A percentile compares a stretch with the other conserved stretches of the same genome.
Evolutionary conservation across 2,888 invertebrate species (phyloP).

Genomic region (Notodonta dromedarius): DNA sequence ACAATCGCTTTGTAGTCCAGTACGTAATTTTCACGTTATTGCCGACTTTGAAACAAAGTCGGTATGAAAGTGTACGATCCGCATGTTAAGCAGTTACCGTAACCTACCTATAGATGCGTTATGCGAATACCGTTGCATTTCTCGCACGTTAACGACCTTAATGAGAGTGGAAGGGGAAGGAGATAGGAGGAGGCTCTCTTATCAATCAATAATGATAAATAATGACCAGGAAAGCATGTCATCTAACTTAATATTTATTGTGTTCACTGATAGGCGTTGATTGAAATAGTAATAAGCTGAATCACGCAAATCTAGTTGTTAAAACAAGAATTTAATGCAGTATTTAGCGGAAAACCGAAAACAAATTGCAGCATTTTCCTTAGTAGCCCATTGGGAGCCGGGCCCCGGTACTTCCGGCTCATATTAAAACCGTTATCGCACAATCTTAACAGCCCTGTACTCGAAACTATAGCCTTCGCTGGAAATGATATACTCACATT

Average conservation of each 20-base stretch:
- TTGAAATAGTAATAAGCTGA: background rate
- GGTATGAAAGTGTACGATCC: no score
- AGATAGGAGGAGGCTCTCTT: no score
- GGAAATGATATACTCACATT: constrained; percentile 76
- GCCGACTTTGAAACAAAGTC: no score
- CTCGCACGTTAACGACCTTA: no score
- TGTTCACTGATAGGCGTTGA: background rate
- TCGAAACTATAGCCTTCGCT: constrained; percentile 75
- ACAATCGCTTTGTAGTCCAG: no score
- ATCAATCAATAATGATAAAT: no score
- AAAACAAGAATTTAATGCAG: constrained; percentile 7
- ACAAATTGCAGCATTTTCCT: constrained; percentile 73
- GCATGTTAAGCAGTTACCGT: no score
- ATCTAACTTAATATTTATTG: background rate
- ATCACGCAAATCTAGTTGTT: background rate
- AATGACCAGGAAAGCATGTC: no score
- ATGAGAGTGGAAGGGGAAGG: no score
- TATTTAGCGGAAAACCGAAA: constrained; percentile 51
- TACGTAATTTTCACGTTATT: no score
- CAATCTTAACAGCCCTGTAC: constrained; percentile 80
- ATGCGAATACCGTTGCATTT: no score
- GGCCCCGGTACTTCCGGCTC: constrained; percentile 74
- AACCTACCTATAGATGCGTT: no score
- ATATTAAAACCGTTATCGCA: constrained; percentile 81
- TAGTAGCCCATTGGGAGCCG: constrained; percentile 57